Evolutionary conservation across 2,797 vertebrate genomes (phyloP), one percentile per base, ranked within the genome.

Genomic region (Acanthurus lineatus): DNA sequence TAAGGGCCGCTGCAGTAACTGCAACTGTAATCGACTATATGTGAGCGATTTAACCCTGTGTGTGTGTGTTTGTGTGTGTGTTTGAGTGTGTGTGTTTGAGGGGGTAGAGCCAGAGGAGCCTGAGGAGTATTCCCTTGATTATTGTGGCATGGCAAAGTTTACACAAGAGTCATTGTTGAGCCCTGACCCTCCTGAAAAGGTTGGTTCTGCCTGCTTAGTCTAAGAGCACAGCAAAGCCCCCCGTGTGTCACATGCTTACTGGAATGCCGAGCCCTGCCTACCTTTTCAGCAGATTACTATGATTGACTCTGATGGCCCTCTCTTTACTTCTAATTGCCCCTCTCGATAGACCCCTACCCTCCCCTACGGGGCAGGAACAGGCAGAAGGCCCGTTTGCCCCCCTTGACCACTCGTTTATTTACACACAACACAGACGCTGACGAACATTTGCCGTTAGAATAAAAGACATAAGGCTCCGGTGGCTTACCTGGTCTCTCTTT

Each of bases 401-500:
- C 45, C 38, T 9, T 1, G 45, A 9, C 52, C 63, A 53, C 63
- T 57, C 3, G 20, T 63, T 68, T 75, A 12, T 73, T 66, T 19
- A 57, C 20, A 32, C 66, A 40, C 57, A 38, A 51, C 62, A 25
- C 66, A 66, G 4, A 68, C 59, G 16, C 4, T 0, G 51, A 76
- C 2, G 75, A 48, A 73, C 32, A 56, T 47, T 0, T 9, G 28
- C 28, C n/a, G 22, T 48, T 22, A 32, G 17, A 71, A 42, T 28
- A 3, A 49, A 66, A 51, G 7, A 20, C 0, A 4, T 0, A 9
- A 14, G 15, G 12, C 17, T 5, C 17, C 0, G 15, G 32, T 0
- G 20, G 2, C 94, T 96, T 94, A 99, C 98, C 98, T 93, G 98
- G 98, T 93, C 97, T 96, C 89, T 99, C 98, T 70, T 96, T 98